A percentile compares a stretch with the other conserved stretches of the same genome.
phyloP scores from a whole-genome alignment of 2,888 invertebrate species.

The Drosophila picticornis region DNA sequence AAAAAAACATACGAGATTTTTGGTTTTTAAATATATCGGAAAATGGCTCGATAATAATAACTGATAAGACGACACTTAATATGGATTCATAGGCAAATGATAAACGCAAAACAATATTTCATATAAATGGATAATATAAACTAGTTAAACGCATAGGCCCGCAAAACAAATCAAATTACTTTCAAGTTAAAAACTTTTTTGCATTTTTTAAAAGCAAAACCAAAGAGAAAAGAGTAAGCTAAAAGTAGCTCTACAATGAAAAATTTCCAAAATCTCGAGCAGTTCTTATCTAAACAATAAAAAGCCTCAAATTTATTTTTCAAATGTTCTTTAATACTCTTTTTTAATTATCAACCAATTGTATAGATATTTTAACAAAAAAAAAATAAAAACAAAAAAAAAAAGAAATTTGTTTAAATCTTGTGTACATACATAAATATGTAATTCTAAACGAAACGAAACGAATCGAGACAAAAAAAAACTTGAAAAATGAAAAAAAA shows the following conservation, averaged over 20 bases:
- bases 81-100: constrained; percentile 59
- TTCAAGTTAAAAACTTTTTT: constrained; percentile 41
- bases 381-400: neutral
- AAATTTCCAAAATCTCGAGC: constrained; percentile 58
- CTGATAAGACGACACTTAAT: constrained; percentile 15
- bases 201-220: constrained; percentile 48
- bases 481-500: constrained; percentile 10
- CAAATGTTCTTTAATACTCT: constrained; percentile 40
- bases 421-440: constrained; percentile 44
- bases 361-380: constrained; percentile 50
- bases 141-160: constrained; percentile 55
- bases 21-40: constrained; percentile 35
- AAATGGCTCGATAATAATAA: constrained; percentile 28
- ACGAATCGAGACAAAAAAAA: neutral
- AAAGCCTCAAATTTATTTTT: constrained; percentile 21
- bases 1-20: constrained; percentile 20
- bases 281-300: constrained; percentile 40
- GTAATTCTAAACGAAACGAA: constrained; percentile 20
- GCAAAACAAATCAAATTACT: constrained; percentile 40
- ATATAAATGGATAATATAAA: constrained; percentile 43
- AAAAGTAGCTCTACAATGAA: constrained; percentile 34
- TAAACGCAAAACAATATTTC: constrained; percentile 64
- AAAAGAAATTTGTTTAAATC: constrained; percentile 40
- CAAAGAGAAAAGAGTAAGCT: constrained; percentile 37
- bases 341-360: constrained; percentile 39